phyloP scores from a whole-genome alignment of 2,113 vertebrate species.

The Phyllopteryx taeniolatus region DNA sequence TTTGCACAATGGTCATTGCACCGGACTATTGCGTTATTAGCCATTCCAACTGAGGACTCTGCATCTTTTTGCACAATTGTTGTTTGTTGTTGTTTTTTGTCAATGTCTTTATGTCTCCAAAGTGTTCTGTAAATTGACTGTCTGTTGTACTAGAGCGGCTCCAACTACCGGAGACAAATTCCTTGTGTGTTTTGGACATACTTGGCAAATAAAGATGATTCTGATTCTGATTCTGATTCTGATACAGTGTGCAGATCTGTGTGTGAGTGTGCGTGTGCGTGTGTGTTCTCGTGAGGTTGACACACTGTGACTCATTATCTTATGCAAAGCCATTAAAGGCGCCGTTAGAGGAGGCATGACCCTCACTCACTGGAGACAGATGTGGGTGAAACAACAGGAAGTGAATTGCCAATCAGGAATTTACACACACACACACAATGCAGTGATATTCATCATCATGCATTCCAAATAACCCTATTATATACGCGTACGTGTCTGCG shows the following conservation, averaged over 20 bases:
- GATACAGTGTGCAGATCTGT: background rate
- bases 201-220: too few relatives aligned
- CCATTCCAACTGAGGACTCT: too few relatives aligned
- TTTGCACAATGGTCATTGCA: too few relatives aligned
- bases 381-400: slow-evolving; percentile 25
- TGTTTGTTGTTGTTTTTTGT: too few relatives aligned
- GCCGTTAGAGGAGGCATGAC: slow-evolving; percentile 30
- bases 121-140: too few relatives aligned
- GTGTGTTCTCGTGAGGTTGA: slow-evolving; percentile 14
- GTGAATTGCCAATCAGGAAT: slow-evolving; percentile 29
- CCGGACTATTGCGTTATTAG: too few relatives aligned
- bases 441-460: slow-evolving; percentile 9
- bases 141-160: too few relatives aligned
- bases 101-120: too few relatives aligned
- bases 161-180: too few relatives aligned
- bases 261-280: slow-evolving; percentile 6
- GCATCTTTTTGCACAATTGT: too few relatives aligned
- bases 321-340: slow-evolving; percentile 26
- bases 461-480: background rate
- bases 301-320: slow-evolving; percentile 35
- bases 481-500: slow-evolving; percentile 10
- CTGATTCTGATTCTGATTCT: too few relatives aligned
- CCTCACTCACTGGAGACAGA: slow-evolving; percentile 26
- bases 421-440: slow-evolving; percentile 11
- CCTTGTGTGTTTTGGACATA: too few relatives aligned